Evolutionary conservation across 1,140 invertebrate genomes (phyloP).

Genomic region (Lepeophtheirus salmonis): DNA sequence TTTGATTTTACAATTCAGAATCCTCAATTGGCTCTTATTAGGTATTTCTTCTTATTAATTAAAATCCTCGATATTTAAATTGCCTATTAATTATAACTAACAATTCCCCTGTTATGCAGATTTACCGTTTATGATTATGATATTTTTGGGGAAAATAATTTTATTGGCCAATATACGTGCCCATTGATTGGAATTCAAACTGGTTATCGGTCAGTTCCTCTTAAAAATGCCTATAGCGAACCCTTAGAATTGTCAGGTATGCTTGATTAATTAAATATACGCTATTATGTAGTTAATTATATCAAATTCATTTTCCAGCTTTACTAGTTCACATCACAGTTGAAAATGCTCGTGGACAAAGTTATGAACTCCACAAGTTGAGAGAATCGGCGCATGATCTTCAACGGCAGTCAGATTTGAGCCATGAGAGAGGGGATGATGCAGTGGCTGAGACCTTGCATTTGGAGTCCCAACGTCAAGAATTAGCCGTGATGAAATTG

Average conservation of each 20-base stretch:
- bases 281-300: background rate
- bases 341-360: slow-evolving; percentile 27
- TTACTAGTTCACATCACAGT: slow-evolving; percentile 62
- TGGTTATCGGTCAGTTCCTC: slow-evolving; percentile 72
- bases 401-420: background rate
- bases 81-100: no score
- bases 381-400: background rate
- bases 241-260: slow-evolving; percentile 53
- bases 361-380: background rate
- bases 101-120: slow-evolving; percentile 29
- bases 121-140: slow-evolving; percentile 93
- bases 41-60: background rate
- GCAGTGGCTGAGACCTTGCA: background rate
- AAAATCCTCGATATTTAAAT: no score
- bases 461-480: background rate
- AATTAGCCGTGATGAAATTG: background rate
- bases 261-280: background rate
- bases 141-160: slow-evolving; percentile 91
- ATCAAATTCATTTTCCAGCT: slow-evolving; percentile 35
- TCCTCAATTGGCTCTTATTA: slow-evolving; percentile 65
- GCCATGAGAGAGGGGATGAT: background rate
- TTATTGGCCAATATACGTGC: slow-evolving; percentile 88
- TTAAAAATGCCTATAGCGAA: slow-evolving; percentile 80
- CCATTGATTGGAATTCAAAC: slow-evolving; percentile 40
- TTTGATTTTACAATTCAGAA: slow-evolving; percentile 72